Evolutionary conservation across 2,888 invertebrate species (phyloP), one percentile per base, ranked within the genome.

Genomic region (Drosophila atroscutellata): DNA sequence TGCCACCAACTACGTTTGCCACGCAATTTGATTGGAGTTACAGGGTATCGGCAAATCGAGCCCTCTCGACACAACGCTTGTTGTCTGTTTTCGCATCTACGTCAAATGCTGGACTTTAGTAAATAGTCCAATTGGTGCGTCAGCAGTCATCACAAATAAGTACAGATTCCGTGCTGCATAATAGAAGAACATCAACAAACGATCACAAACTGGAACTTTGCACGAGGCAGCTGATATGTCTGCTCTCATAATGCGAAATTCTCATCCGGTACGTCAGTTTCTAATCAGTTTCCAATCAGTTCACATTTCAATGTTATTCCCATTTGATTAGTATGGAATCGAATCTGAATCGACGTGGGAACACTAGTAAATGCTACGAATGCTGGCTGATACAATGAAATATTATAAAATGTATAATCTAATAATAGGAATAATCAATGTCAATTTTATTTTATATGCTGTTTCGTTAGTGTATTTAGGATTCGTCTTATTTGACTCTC

Each of bases 81-180:
- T 32, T 37, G 45, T 32, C 34, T 32, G 51, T 51, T 45, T 26
- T 36, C 50, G 28, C 34, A 56, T 45, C 57, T 62, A 49, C 63
- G 55, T 59, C 28, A 59, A 56, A 24, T 37, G 32, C 49, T 87
- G 82, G 74, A 81, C 87, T 87, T 84, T 74, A 69, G 66, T n/a
- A 58, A 69, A 73, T 72, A 62, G 72, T 50, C 51, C 70, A 62
- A 20, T 28, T 39, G 62, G 37, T 70, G 65, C 86, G 84, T 83
- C 86, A 83, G 65, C 68, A 66, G 47, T 11, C 36, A 11, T 8
- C 13, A 20, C n/a, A 39, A 64, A n/a, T 24, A 42, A 58, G 26
- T 30, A 36, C 28, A 47, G 45, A 30, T 36, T 37, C 51, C 34
- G 28, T n/a, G 15, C 51, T 20, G 18, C 15, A 7, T 18, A 11